phyloP scores from a whole-genome alignment of 2,113 vertebrate genomes.

The Orcinus orca region DNA sequence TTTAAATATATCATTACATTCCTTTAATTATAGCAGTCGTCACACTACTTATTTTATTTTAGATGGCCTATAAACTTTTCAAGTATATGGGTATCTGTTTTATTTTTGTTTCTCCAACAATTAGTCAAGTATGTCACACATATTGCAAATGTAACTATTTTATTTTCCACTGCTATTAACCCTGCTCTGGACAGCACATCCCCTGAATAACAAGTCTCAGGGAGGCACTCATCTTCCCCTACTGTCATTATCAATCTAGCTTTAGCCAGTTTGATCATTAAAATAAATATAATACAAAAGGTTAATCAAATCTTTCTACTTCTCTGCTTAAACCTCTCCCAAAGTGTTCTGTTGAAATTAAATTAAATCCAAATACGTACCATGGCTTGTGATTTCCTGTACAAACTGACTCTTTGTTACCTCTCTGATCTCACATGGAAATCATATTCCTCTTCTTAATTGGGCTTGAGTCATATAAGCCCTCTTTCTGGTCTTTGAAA shows the following conservation, averaged over 20 bases:
- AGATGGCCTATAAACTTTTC: neutral
- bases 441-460: neutral
- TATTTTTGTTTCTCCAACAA: neutral
- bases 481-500: neutral
- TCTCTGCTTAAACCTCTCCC: neutral
- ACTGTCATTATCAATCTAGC: neutral
- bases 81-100: neutral
- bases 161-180: neutral
- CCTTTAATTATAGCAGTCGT: neutral
- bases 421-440: neutral
- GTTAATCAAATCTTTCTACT: neutral
- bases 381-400: neutral
- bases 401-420: neutral
- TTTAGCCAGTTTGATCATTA: neutral
- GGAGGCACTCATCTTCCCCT: too few relatives aligned
- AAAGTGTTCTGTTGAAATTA: neutral
- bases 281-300: neutral
- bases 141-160: neutral
- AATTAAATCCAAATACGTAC: neutral
- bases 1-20: neutral
- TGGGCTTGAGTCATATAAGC: neutral
- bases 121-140: neutral
- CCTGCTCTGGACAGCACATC: neutral
- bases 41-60: neutral
- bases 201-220: neutral